phyloP scores from a whole-genome alignment of 2,888 invertebrate genomes.

The Abscondita cerata region DNA sequence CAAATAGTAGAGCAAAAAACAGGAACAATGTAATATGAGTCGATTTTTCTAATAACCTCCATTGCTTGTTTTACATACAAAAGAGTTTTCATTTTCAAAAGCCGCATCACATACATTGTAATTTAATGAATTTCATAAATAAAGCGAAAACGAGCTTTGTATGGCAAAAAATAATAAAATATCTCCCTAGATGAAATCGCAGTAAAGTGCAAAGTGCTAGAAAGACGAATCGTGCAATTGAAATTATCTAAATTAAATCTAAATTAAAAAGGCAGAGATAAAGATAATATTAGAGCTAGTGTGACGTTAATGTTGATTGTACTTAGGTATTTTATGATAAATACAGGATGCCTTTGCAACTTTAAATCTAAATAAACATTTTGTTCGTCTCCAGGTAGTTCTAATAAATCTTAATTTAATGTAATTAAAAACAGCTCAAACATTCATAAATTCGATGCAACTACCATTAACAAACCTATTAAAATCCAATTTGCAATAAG shows the following conservation, averaged over 20 bases:
- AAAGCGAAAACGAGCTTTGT: too few relatives aligned
- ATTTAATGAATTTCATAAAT: too few relatives aligned
- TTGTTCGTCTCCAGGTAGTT: conserved; percentile 11
- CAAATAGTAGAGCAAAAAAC: too few relatives aligned
- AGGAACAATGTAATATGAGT: too few relatives aligned
- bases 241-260: conserved; percentile 22
- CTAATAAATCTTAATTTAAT: conserved; percentile 22
- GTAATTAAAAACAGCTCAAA: conserved; percentile 26
- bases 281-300: conserved; percentile 10
- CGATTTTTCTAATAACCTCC: too few relatives aligned
- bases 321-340: background rate
- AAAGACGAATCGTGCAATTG: conserved; percentile 12
- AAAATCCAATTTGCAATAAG: conserved; percentile 16
- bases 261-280: conserved; percentile 18
- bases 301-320: conserved; percentile 6
- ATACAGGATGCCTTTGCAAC: background rate
- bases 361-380: background rate
- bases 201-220: conserved; percentile 6
- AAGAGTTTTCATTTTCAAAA: too few relatives aligned
- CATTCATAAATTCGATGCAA: conserved; percentile 23
- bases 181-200: background rate
- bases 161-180: background rate
- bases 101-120: too few relatives aligned
- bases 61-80: too few relatives aligned
- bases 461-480: conserved; percentile 17